Base-by-base conservation (phyloP, 2,113 vertebrate genomes). In the Hydrochoerus hydrochaeris region DNA sequence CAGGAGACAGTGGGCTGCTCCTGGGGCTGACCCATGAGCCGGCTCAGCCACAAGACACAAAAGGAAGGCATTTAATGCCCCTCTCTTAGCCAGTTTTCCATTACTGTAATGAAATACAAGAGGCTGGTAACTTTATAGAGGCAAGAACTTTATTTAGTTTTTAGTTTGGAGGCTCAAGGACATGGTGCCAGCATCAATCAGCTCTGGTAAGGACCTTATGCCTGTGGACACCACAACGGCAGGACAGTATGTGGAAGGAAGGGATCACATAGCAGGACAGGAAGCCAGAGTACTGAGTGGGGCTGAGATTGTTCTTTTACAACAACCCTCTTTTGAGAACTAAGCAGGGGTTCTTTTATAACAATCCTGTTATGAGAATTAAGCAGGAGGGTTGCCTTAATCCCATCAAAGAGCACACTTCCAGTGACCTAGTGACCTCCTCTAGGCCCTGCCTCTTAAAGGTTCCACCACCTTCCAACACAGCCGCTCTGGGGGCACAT, bases 51-150 rank as follows among this genome's bases (percentile, higher is more conserved):
- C 49, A 11, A 32, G 58, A 57, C 46, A 38, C 28, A 46, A 58
- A 41, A 46, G n/a, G 65, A 28, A n/a, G n/a, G 54, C 7, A 38
- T 62, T 24, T 10, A 1, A 17, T 0, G 0, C 5, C 49, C 73
- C 60, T 26, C 7, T 62, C 52, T 30, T 62, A 19, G 38, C 16
- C 82, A 44, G 4, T 41, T 58, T 46, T 44, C 58, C 24, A 30
- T 30, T 85, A 46, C 58, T 63, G 7, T 12, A 20, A 62, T 46
- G 16, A 41, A 77, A 28, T 77, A 77, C 73, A 12, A 77, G 73
- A 46, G 73, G 44, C 44, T 77, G 5, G 26, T 77, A 77, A 77
- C 71, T 73, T 73, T 75, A 44, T 44, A 26, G 12, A 75, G 44
- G 30, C 44, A 77, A 30, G 41, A 77, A 26, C 26, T 77, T 77